Evolutionary conservation across 2,797 vertebrate species (phyloP).

Genomic region (Trachurus trachurus): DNA sequence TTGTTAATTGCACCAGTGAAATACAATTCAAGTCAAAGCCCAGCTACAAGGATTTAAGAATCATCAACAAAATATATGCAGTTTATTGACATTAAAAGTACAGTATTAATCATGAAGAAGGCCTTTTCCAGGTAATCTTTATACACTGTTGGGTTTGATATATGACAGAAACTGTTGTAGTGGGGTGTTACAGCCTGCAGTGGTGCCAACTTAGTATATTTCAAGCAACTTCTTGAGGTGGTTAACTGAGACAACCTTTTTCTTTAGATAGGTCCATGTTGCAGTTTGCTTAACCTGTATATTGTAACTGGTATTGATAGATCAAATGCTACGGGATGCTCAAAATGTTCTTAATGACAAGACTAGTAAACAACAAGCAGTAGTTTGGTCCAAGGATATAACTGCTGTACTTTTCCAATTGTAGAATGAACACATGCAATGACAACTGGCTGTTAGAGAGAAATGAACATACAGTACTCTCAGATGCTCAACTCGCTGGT

Average conservation of each 20-base stretch:
- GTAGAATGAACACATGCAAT: background rate
- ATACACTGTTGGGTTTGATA: background rate
- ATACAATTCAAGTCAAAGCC: background rate
- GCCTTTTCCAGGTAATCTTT: background rate
- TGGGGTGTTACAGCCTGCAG: too few species aligned
- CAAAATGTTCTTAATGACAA: too few species aligned
- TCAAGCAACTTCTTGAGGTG: too few species aligned
- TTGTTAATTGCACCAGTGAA: background rate
- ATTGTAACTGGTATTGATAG: too few species aligned
- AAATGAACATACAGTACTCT: conserved; percentile 1
- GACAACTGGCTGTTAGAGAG: background rate
- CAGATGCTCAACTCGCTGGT: conserved; percentile 11
- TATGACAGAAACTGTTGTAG: too few species aligned
- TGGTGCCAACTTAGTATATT: too few species aligned
- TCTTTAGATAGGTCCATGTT: too few species aligned
- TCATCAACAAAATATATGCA: background rate
- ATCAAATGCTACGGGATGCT: too few species aligned
- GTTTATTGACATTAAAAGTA: background rate
- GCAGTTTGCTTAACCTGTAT: too few species aligned
- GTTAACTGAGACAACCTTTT: too few species aligned
- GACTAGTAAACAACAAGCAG: too few species aligned
- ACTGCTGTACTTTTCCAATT: background rate
- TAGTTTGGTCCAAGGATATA: too few species aligned
- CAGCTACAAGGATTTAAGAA: background rate
- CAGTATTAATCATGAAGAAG: background rate